A percentile compares a stretch with the other conserved stretches of the same genome.
These are phyloP conservation scores for Loris lydekkerianus DNA, from an alignment of 2,797 vertebrate species.

Conservation along the genomic window DNA sequence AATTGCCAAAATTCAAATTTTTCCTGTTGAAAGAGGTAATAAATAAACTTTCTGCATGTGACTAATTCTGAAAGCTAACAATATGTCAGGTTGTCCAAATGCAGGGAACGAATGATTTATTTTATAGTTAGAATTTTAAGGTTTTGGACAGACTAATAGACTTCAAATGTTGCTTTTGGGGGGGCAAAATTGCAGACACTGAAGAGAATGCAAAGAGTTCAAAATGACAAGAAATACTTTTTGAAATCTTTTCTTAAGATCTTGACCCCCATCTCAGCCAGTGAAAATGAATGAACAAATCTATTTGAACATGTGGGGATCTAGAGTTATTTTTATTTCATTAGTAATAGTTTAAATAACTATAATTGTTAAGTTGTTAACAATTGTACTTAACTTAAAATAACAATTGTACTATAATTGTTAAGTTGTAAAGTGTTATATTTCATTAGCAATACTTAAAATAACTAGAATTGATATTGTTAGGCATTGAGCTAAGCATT, in stretches of 20 bases:
- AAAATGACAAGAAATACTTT: neutral
- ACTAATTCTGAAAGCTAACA: conserved; percentile 43
- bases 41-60: conserved; percentile 53
- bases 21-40: conserved; percentile 53
- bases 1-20: conserved; percentile 66
- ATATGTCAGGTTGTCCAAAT: neutral
- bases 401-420: no score
- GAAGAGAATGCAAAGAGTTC: neutral
- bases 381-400: no score
- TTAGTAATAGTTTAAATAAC: neutral
- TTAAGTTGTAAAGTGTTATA: neutral
- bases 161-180: neutral
- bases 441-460: neutral
- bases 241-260: neutral
- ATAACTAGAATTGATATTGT: neutral
- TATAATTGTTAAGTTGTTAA: neutral
- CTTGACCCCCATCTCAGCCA: neutral
- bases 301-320: neutral
- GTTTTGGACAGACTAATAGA: neutral
- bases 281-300: neutral
- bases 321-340: neutral
- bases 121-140: conserved; percentile 40
- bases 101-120: neutral
- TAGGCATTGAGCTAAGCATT: neutral
- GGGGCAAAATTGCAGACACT: neutral